A percentile compares a stretch with the other conserved stretches of the same genome.
phyloP scores from a whole-genome alignment of 2,888 invertebrate species.

The Cheilosia impressa region DNA sequence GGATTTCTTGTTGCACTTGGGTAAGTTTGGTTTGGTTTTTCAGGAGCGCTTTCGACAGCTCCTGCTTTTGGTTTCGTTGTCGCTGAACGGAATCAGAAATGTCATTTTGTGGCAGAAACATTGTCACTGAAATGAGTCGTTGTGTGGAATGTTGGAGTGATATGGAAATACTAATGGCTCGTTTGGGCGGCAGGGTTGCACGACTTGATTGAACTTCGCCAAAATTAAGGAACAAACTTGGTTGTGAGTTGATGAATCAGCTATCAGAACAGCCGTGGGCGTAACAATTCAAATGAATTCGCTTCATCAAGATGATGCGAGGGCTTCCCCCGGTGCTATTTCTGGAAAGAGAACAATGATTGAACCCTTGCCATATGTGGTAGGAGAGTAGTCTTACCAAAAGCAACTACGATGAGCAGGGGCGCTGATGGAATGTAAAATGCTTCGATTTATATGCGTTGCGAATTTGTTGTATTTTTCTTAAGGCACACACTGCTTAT shows the following conservation, averaged over 20 bases:
- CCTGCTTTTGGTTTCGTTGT: conserved; percentile 43
- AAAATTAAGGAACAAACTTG: conserved; percentile 9
- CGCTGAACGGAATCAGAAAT: conserved; percentile 55
- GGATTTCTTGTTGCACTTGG: conserved; percentile 32
- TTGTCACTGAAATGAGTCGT: conserved; percentile 39
- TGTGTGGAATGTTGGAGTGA: conserved; percentile 62
- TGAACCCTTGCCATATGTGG: not conserved
- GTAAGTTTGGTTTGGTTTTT: conserved; percentile 53
- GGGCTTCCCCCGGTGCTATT: conserved; percentile 13
- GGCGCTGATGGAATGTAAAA: conserved; percentile 18
- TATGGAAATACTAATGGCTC: conserved; percentile 59
- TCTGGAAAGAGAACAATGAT: conserved; percentile 7
- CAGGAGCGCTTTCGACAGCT: conserved; percentile 32
- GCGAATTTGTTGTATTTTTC: not conserved
- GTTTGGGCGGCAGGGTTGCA: conserved; percentile 57
- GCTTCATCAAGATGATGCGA: not conserved
- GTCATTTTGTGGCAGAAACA: conserved; percentile 63
- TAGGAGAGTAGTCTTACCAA: conserved; percentile 23
- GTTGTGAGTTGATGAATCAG: conserved; percentile 30
- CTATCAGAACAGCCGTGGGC: conserved; percentile 6
- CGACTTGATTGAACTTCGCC: not conserved
- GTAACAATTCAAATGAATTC: not conserved
- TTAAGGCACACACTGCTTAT: conserved; percentile 9
- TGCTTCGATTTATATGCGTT: not conserved
- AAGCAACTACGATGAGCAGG: not conserved